Base-by-base conservation (phyloP, 2,888 invertebrate species). In the Acrocera orbiculus region DNA sequence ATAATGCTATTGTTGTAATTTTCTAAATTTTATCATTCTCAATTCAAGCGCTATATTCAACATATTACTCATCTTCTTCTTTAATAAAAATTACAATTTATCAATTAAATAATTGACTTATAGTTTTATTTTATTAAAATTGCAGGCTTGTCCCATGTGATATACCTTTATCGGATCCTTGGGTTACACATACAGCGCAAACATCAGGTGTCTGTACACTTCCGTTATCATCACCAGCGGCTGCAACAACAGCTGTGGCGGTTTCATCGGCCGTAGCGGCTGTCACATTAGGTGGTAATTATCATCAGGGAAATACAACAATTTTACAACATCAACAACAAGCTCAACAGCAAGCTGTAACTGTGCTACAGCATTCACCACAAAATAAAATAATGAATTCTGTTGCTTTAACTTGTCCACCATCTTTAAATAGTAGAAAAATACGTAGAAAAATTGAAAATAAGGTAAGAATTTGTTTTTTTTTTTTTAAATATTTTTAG, bases 131-230 rank as follows among this genome's bases (percentile, higher is more conserved):
- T 33, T 27, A 26, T 16, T 10, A 6, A 5, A 10, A 23, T 29
- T 24, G 8, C 69, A 85, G 85, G 79, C 76, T 80, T 71, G 79
- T 81, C 73, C 80, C 82, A 71, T 78, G 80, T 79, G 82, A 83
- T 68, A 73, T 81, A 69, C 79, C 65, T 60, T 63, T 63, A 62
- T 34, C 56, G 51, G 58, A 60, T 50, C 54, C 53, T 52, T 61
- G 61, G 61, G 53, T 48, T 37, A 44, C 47, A 40, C 46, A 47
- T 37, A 43, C 45, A 39, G 39, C 44, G 43, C 39, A 43, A 45
- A 39, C 44, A 37, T 37, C 39, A 40, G 38, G 38, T 30, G 37
- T 41, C 32, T 38, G 36, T 35, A 70, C 64, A 61, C 63, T 58
- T 67, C 70, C 65, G 63, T 67, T 52, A 36, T 53, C 57, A 45